Conservation (phyloP, 2,113 vertebrate genomes). For the Saccopteryx leptura region DNA sequence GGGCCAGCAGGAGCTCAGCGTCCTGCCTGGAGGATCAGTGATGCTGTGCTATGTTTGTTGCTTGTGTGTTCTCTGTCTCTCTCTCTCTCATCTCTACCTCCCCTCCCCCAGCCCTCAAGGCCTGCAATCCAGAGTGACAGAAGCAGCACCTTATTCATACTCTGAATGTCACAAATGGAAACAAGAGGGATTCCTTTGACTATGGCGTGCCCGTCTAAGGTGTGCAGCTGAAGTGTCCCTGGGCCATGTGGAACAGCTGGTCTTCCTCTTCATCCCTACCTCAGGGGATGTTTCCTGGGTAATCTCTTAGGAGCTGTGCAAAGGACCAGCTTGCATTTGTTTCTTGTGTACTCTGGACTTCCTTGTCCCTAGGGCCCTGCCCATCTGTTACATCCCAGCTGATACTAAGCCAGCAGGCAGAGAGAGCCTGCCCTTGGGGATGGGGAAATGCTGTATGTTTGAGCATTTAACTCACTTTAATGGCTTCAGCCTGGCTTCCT, state of each 20-base stretch:
- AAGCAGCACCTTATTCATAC: neutral
- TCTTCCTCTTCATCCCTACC: neutral
- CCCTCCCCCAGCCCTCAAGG: neutral
- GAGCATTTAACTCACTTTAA: constrained; percentile 45
- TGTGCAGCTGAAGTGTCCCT: neutral
- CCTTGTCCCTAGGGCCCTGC: neutral
- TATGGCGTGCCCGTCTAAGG: neutral
- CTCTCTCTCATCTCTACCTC: neutral
- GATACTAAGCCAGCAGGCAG: neutral
- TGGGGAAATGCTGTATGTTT: neutral
- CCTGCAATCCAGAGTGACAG: neutral
- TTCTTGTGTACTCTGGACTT: neutral
- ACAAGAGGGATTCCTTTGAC: neutral
- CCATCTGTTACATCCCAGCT: neutral
- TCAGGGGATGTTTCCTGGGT: neutral
- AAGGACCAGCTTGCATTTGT: neutral
- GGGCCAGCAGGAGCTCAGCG: neutral
- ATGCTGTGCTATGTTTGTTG: neutral
- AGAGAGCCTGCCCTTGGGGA: neutral
- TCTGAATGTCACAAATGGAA: neutral
- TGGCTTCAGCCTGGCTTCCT: neutral
- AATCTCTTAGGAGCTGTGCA: neutral
- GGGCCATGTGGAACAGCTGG: neutral
- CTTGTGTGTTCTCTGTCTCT: neutral
- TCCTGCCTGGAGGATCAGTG: neutral